phyloP scores from a whole-genome alignment of 92 coral and sea anemone genomes.

The Porites rus region DNA sequence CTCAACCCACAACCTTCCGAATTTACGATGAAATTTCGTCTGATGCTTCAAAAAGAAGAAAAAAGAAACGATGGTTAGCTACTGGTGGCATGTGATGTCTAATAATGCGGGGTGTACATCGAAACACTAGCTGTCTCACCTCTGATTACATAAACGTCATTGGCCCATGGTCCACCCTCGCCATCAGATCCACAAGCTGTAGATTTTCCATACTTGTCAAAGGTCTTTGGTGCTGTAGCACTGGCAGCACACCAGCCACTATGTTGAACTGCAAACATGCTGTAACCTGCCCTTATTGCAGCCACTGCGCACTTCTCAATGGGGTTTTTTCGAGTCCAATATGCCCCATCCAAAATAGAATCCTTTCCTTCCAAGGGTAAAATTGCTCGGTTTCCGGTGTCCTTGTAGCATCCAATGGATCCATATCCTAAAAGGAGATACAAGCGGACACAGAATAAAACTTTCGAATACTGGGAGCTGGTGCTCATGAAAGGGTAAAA shows the following conservation, averaged over 20 bases:
- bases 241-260: slow-evolving; percentile 52
- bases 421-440: not conserved
- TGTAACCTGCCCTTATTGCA: not conserved
- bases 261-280: slow-evolving; percentile 44
- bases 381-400: not conserved
- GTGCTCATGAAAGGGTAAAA: too few species aligned
- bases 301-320: not conserved
- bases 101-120: too few species aligned
- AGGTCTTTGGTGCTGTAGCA: slow-evolving; percentile 20
- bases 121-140: too few species aligned
- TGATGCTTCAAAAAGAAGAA: too few species aligned
- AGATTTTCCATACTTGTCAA: slow-evolving; percentile 38
- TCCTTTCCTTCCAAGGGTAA: not conserved
- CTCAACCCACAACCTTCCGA: too few species aligned
- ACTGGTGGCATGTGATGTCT: too few species aligned
- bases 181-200: slow-evolving; percentile 35
- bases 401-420: not conserved
- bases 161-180: slow-evolving; percentile 53
- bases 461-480: too few species aligned
- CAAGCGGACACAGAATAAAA: not conserved
- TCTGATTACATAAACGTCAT: slow-evolving; percentile 14
- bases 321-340: not conserved
- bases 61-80: too few species aligned
- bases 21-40: too few species aligned
- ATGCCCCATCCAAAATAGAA: slow-evolving; percentile 2